A percentile compares a stretch with the other conserved stretches of the same genome.
These are phyloP conservation scores for Phenganax subtilis DNA, from an alignment of 92 coral and sea anemone genomes.

Conservation along the genomic window DNA sequence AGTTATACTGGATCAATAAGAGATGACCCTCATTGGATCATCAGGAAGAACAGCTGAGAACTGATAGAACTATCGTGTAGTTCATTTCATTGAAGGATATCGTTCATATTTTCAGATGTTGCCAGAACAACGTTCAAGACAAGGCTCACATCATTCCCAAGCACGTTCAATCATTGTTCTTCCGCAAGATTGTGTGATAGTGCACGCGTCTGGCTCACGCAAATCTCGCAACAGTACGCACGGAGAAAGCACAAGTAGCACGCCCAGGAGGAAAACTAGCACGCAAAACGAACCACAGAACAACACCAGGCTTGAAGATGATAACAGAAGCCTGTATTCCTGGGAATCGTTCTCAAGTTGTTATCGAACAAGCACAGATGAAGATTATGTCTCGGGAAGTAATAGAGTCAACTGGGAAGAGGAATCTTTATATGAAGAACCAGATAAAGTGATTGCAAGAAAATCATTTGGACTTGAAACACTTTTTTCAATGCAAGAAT, in stretches of 20 bases:
- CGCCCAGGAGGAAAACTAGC: background rate
- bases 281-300: background rate
- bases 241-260: background rate
- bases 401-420: constrained; percentile 13
- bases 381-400: constrained; percentile 19
- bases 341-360: constrained; percentile 30
- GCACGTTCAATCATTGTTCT: constrained; percentile 26
- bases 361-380: constrained; percentile 28
- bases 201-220: constrained; percentile 22
- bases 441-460: constrained; percentile 15
- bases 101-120: background rate
- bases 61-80: background rate
- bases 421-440: constrained; percentile 31
- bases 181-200: constrained; percentile 34
- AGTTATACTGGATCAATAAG: too few species aligned
- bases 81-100: background rate
- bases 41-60: background rate
- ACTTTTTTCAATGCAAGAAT: constrained; percentile 29
- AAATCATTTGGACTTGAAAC: constrained; percentile 5
- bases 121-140: constrained; percentile 15
- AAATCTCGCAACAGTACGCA: constrained; percentile 19
- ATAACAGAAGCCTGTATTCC: constrained; percentile 26
- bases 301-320: constrained; percentile 7
- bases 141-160: background rate
- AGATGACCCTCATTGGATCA: background rate